phyloP scores from a whole-genome alignment of 1,140 invertebrate genomes.

The Drosophila biarmipes region DNA sequence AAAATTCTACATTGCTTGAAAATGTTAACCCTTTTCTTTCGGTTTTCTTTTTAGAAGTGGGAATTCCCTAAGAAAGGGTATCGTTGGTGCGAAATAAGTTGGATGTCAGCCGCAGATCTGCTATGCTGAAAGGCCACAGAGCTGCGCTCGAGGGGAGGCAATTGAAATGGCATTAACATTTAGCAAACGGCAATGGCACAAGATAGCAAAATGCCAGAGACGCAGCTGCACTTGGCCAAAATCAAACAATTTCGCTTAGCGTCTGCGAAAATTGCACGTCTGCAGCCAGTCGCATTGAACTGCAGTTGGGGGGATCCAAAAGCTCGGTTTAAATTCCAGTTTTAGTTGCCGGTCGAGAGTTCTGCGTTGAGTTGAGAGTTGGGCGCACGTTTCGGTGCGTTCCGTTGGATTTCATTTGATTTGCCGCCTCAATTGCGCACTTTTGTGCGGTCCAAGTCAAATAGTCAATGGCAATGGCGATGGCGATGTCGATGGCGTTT shows the following conservation, averaged over 20 bases:
- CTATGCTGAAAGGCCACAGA: slow-evolving; percentile 22
- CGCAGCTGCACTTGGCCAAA: slow-evolving; percentile 77
- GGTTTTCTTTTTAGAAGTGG: neutral
- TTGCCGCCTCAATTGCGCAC: slow-evolving; percentile 81
- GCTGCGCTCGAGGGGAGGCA: slow-evolving; percentile 29
- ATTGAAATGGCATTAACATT: slow-evolving; percentile 83
- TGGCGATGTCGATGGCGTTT: slow-evolving; percentile 21
- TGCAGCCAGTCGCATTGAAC: slow-evolving; percentile 18
- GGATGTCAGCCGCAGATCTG: slow-evolving; percentile 55
- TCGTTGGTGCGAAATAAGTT: slow-evolving; percentile 47
- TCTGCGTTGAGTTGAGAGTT: slow-evolving; percentile 37
- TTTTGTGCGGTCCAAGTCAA: slow-evolving; percentile 77
- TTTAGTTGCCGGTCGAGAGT: slow-evolving; percentile 8
- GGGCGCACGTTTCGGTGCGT: slow-evolving; percentile 67
- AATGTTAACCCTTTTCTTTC: neutral
- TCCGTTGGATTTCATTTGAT: slow-evolving; percentile 80
- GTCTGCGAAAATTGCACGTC: slow-evolving; percentile 67
- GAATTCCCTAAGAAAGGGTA: slow-evolving; percentile 1
- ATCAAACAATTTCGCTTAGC: slow-evolving; percentile 75
- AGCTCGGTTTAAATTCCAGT: slow-evolving; percentile 2
- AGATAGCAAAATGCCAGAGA: slow-evolving; percentile 71
- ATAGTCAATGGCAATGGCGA: slow-evolving; percentile 58
- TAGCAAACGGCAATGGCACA: slow-evolving; percentile 74
- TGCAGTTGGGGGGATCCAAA: slow-evolving; percentile 1
- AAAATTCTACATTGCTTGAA: neutral